phyloP scores from a whole-genome alignment of 1,140 invertebrate species.

The Habropoda laboriosa region DNA sequence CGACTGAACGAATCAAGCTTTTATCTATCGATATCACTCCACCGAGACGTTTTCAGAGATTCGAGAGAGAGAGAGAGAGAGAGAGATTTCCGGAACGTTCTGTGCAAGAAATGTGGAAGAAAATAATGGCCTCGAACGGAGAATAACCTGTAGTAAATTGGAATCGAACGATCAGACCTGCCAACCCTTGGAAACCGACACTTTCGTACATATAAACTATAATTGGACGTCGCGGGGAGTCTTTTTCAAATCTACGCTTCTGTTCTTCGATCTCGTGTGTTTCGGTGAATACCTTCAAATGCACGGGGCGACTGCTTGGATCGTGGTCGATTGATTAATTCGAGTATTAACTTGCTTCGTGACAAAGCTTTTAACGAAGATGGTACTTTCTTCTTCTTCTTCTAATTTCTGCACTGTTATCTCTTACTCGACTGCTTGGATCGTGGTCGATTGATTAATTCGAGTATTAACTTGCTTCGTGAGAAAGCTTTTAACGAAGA shows the following conservation, averaged over 20 bases:
- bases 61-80: background rate
- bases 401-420: too few relatives aligned
- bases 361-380: too few relatives aligned
- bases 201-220: background rate
- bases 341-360: too few relatives aligned
- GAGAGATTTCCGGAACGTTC: constrained; percentile 7
- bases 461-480: too few relatives aligned
- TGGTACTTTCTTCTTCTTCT: too few relatives aligned
- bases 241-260: background rate
- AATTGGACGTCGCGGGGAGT: constrained; percentile 3
- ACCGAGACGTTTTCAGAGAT: background rate
- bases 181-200: background rate
- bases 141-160: constrained; percentile 39
- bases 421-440: too few relatives aligned
- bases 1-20: constrained; percentile 39
- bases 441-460: too few relatives aligned
- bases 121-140: constrained; percentile 28
- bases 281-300: too few relatives aligned
- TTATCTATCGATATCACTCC: constrained; percentile 36
- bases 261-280: background rate
- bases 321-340: too few relatives aligned
- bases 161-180: constrained; percentile 22
- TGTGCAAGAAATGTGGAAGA: constrained; percentile 28
- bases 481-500: too few relatives aligned
- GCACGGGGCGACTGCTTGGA: too few relatives aligned